phyloP scores from a whole-genome alignment of 2,888 invertebrate species.

The Tetropium fuscum region DNA sequence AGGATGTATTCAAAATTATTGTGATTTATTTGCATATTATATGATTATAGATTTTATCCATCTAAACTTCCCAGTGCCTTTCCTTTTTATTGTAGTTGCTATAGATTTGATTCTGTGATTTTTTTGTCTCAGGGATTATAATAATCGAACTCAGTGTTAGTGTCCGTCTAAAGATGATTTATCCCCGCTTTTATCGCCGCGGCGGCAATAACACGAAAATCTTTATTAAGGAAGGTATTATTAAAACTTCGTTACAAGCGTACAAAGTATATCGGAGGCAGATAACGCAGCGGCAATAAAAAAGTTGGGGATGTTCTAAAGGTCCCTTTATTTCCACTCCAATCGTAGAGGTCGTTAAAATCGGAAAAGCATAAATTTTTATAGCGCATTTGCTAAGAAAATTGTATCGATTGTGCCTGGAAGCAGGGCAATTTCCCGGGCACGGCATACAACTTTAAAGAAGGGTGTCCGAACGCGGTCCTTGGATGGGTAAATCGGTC shows the following conservation, averaged over 20 bases:
- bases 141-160: no score
- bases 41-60: no score
- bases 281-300: slow-evolving; percentile 27
- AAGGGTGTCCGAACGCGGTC: slow-evolving; percentile 48
- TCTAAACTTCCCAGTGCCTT: no score
- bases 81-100: no score
- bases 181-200: not conserved
- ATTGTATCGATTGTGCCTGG: slow-evolving; percentile 56
- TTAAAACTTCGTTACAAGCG: slow-evolving; percentile 38
- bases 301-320: slow-evolving; percentile 39
- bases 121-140: no score
- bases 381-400: slow-evolving; percentile 60
- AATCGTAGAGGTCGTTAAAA: slow-evolving; percentile 50
- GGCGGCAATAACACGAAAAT: slow-evolving; percentile 18
- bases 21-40: no score
- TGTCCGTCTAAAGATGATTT: no score
- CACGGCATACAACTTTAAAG: slow-evolving; percentile 47
- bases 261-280: slow-evolving; percentile 31
- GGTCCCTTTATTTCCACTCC: slow-evolving; percentile 48
- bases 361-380: slow-evolving; percentile 60
- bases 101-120: no score
- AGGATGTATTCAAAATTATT: no score
- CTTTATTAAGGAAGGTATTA: slow-evolving; percentile 39
- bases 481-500: slow-evolving; percentile 23
- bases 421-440: slow-evolving; percentile 55